These are phyloP conservation scores for Nerophis lumbriciformis DNA, from an alignment of 2,113 vertebrate genomes.

Conservation along the genomic window DNA sequence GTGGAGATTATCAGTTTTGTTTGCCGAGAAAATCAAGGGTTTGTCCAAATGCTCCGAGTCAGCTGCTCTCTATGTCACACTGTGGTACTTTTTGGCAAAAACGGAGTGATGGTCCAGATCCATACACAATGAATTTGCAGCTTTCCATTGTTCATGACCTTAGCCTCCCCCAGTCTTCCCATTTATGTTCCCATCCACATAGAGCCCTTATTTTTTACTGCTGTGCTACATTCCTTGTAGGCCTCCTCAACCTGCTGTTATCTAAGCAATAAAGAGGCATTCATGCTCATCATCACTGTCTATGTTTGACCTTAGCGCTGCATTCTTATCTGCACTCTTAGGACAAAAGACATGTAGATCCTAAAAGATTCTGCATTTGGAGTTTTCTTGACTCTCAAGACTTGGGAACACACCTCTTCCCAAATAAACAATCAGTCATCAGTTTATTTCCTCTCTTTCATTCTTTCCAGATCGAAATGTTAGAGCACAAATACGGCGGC, in stretches of 20 bases:
- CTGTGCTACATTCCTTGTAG: constrained; percentile 11
- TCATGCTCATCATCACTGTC: background rate
- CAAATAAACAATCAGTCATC: background rate
- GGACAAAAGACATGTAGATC: too few species aligned
- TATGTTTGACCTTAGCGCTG: background rate
- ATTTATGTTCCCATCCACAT: background rate
- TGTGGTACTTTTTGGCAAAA: constrained; percentile 12
- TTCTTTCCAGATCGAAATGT: constrained; percentile 88
- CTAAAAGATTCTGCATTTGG: background rate
- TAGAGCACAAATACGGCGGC: constrained; percentile 98
- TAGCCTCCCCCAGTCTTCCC: background rate
- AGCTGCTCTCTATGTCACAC: constrained; percentile 13
- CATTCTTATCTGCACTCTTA: too few species aligned
- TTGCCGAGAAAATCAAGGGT: constrained; percentile 40
- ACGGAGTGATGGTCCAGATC: background rate
- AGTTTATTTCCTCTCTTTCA: constrained; percentile 28
- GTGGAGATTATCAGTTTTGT: constrained; percentile 39
- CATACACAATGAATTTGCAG: too few species aligned
- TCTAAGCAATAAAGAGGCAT: constrained; percentile 1
- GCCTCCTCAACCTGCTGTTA: constrained; percentile 16
- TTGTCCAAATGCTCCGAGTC: constrained; percentile 37
- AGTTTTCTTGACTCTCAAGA: background rate
- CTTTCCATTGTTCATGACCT: background rate
- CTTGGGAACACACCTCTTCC: background rate
- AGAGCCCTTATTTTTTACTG: constrained; percentile 5